Evolutionary conservation across 2,113 vertebrate genomes (phyloP), one percentile per base, ranked within the genome.

Genomic region (Rhinopomastus cyanomelas): DNA sequence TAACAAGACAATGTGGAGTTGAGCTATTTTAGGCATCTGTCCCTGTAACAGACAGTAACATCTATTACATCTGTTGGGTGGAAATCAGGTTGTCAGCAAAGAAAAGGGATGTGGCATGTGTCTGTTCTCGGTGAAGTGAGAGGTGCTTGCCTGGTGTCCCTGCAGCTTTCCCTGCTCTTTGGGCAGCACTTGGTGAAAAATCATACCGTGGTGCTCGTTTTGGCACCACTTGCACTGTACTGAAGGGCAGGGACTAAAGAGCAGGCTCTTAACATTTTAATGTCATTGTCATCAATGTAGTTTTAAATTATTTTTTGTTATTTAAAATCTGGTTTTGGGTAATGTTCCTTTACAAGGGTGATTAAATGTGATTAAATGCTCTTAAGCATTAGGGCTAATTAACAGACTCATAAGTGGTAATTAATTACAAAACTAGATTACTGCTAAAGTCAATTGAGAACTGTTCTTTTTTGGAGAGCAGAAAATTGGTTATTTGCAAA

Each of bases 71-170:
- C 83, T 86, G 84, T 42, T 68, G 92, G 21, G 87, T 79, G 92
- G 84, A 87, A 94, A 62, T 93, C 71, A 61, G 87, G 87, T 59
- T 95, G 88, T 81, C 87, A 85, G 84, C 59, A 32, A 46, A 61
- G 78, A 77, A 68, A 42, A 46, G 81, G 59, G 30, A 30, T 2
- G 1, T 23, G 66, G 51, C 42, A 1, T 53, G 37, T 8, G 11
- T 37, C 44, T 81, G 51, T 76, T 17, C 39, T 73, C 26, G 16
- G 29, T 55, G 36, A 39, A 27, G 44, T 42, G 34, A 18, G 79
- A 64, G 56, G 60, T 55, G 44, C 11, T 65, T 62, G 61, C 29
- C 42, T 57, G 30, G 56, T 1, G 0, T 23, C 29, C 20, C 57
- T 61, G 82, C 61, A 1, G 5, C 57, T 56, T 67, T 57, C 36